These are phyloP conservation scores for Paracyclopina nana DNA, from an alignment of 1,140 invertebrate genomes.

Conservation along the genomic window DNA sequence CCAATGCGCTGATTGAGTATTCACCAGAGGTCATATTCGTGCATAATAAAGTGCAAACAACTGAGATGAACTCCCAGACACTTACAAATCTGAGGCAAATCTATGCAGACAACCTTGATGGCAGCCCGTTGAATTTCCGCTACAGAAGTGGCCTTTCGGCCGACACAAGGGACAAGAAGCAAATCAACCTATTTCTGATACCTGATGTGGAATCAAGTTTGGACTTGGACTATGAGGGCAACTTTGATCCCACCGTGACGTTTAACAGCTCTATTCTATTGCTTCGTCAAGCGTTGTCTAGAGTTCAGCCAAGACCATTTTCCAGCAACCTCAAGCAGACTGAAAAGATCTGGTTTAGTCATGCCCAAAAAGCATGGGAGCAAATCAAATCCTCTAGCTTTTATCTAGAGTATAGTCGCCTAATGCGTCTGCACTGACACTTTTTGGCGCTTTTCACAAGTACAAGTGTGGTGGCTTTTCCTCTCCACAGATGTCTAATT, in stretches of 20 bases:
- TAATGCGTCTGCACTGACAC: background rate
- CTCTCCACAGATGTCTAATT: too few relatives aligned
- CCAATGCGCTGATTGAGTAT: background rate
- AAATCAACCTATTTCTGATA: background rate
- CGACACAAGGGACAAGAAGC: background rate
- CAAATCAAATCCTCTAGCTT: background rate
- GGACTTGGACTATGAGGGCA: background rate
- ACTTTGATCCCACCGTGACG: background rate
- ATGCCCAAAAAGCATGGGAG: conserved; percentile 1
- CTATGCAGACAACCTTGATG: background rate
- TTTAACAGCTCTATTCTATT: background rate
- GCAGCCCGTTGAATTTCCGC: background rate
- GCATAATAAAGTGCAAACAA: conserved; percentile 2
- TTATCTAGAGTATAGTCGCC: conserved; percentile 1
- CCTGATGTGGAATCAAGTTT: background rate
- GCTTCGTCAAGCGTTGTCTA: background rate
- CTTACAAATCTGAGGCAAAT: background rate
- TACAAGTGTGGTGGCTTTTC: too few relatives aligned
- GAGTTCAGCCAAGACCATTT: background rate
- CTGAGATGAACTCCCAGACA: background rate
- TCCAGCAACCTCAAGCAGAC: background rate
- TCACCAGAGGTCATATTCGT: conserved; percentile 6
- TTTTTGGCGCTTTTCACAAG: too few relatives aligned
- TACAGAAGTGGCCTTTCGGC: background rate
- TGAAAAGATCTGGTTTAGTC: conserved; percentile 10